phyloP scores from a whole-genome alignment of 2,797 vertebrate genomes.

The Odontamblyopus lacepedii region DNA sequence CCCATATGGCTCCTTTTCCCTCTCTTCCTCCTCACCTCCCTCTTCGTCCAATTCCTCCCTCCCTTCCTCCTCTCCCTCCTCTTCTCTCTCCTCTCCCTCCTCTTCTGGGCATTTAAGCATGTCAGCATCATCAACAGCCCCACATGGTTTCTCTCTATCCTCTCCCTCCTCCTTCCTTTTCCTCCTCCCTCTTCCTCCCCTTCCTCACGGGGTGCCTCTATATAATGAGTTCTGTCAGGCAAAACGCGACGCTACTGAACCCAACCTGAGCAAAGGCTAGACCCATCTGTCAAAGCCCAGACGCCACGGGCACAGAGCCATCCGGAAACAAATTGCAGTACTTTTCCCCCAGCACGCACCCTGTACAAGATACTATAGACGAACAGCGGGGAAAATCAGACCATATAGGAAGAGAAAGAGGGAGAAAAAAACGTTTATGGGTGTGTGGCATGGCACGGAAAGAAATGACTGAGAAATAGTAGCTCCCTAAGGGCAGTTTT shows the following conservation, averaged over 20 bases:
- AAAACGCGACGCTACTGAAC: conserved; percentile 41
- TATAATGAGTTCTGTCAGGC: conserved; percentile 76
- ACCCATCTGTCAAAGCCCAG: conserved; percentile 74
- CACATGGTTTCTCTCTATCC: too few relatives aligned
- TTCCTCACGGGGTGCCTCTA: conserved; percentile 57
- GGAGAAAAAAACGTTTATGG: background rate
- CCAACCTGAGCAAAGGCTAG: conserved; percentile 64
- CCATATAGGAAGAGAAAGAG: background rate
- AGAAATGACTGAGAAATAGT: background rate
- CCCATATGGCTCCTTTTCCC: too few relatives aligned
- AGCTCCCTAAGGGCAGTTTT: background rate
- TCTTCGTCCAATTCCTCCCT: too few relatives aligned
- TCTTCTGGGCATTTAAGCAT: too few relatives aligned
- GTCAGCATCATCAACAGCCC: too few relatives aligned
- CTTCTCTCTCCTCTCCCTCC: too few relatives aligned
- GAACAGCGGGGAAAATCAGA: background rate
- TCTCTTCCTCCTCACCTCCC: too few relatives aligned
- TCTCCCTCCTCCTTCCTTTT: too few relatives aligned
- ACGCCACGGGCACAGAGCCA: conserved; percentile 67
- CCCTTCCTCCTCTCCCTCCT: too few relatives aligned
- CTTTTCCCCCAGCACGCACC: conserved; percentile 57
- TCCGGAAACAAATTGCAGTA: conserved; percentile 74
- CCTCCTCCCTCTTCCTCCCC: background rate
- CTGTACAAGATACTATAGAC: conserved; percentile 8
- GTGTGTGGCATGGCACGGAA: background rate